These are phyloP conservation scores for Archivesica marissinica DNA, from an alignment of 1,140 invertebrate species.

Conservation along the genomic window DNA sequence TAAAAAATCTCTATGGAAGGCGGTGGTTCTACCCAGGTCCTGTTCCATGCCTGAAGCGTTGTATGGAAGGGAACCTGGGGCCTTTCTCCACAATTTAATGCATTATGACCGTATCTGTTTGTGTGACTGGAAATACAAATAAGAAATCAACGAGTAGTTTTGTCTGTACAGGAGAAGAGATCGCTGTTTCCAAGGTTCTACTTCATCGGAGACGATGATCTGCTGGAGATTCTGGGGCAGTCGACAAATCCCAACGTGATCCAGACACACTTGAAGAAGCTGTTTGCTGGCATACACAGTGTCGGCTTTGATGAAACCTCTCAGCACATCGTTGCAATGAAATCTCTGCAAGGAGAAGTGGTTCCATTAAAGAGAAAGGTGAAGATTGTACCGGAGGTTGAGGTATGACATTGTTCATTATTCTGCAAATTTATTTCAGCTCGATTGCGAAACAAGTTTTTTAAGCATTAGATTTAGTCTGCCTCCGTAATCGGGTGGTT, in stretches of 20 bases:
- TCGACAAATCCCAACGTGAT: conserved; percentile 93
- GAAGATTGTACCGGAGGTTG: conserved; percentile 91
- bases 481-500: no score
- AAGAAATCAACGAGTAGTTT: no score
- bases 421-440: no score
- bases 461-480: no score
- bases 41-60: no score
- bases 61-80: no score
- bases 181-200: conserved; percentile 97
- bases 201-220: conserved; percentile 98
- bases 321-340: conserved; percentile 89
- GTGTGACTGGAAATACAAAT: no score
- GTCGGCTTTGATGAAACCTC: conserved; percentile 88
- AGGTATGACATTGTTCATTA: conserved; percentile 86
- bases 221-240: conserved; percentile 96
- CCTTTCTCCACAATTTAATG: no score
- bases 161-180: conserved; percentile 91
- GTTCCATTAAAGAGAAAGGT: conserved; percentile 91
- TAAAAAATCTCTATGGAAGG: no score
- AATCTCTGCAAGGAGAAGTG: conserved; percentile 93
- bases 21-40: no score
- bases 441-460: no score
- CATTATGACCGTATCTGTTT: no score
- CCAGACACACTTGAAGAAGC: conserved; percentile 96
- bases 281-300: conserved; percentile 94